Conservation (phyloP, 2,797 vertebrate species). For the Peromyscus aztecus region DNA sequence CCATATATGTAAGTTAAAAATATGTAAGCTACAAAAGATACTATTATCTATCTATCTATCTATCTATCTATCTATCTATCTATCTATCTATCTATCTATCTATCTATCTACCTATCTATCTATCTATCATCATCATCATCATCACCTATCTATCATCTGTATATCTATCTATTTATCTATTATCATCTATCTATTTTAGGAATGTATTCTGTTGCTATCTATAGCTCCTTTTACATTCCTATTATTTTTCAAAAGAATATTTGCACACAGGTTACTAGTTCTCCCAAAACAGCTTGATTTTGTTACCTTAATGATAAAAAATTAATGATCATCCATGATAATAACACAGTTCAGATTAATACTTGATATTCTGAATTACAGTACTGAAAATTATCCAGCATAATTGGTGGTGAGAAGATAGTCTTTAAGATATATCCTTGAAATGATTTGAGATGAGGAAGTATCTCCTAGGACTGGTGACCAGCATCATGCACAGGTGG, state of each 20-base stretch:
- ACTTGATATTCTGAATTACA: constrained; percentile 27
- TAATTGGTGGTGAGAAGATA: not conserved
- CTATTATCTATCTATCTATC: no score
- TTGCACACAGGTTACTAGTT: not conserved
- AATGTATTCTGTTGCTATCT: not conserved
- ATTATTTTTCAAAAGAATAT: constrained; percentile 49
- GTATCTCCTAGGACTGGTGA: not conserved
- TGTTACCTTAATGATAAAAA: constrained; percentile 17
- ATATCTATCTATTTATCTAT: no score
- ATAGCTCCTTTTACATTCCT: not conserved
- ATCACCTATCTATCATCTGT: no score
- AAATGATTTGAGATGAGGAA: not conserved
- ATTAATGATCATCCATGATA: constrained; percentile 28
- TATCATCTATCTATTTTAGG: not conserved
- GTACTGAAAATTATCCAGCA: not conserved
- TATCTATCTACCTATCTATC: not conserved
- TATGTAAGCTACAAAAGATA: not conserved
- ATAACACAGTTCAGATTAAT: not conserved
- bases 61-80: no score
- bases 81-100: no score
- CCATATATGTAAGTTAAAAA: constrained; percentile 11
- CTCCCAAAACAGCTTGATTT: constrained; percentile 27
- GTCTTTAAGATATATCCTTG: not conserved
- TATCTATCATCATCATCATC: no score
- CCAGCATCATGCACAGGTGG: not conserved